Conservation (phyloP, 2,797 vertebrate species). For the Sternarchorhynchus goeldii region DNA sequence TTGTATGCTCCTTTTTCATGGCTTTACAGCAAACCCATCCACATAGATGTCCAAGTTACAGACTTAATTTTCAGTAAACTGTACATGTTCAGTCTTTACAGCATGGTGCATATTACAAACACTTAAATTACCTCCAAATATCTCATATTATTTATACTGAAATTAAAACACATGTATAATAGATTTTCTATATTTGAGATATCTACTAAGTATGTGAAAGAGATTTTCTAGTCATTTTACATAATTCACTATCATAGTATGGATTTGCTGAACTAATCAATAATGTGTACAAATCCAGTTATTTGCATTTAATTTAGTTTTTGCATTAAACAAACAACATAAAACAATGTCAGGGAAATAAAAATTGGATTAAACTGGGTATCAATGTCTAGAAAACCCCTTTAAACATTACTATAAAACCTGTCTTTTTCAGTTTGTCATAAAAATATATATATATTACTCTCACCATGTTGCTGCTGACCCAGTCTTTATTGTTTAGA, state of each 20-base stretch:
- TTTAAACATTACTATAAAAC: not conserved
- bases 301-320: not conserved
- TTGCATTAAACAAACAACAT: too few species aligned
- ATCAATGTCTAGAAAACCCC: not conserved
- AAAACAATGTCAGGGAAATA: not conserved
- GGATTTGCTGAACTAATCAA: constrained; percentile 12
- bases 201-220: not conserved
- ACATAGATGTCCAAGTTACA: not conserved
- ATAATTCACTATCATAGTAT: constrained; percentile 16
- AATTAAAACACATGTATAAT: not conserved
- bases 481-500: constrained; percentile 21
- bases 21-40: not conserved
- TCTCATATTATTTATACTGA: not conserved
- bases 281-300: constrained; percentile 3
- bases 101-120: not conserved
- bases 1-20: not conserved
- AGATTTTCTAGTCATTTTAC: constrained; percentile 16
- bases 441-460: not conserved
- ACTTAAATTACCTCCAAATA: constrained; percentile 2
- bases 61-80: not conserved
- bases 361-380: not conserved
- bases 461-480: constrained; percentile 49
- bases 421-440: not conserved
- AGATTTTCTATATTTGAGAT: constrained; percentile 1
- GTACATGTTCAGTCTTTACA: not conserved